These are phyloP conservation scores for Urophycis tenuis DNA, from an alignment of 2,797 vertebrate species.

Conservation along the genomic window DNA sequence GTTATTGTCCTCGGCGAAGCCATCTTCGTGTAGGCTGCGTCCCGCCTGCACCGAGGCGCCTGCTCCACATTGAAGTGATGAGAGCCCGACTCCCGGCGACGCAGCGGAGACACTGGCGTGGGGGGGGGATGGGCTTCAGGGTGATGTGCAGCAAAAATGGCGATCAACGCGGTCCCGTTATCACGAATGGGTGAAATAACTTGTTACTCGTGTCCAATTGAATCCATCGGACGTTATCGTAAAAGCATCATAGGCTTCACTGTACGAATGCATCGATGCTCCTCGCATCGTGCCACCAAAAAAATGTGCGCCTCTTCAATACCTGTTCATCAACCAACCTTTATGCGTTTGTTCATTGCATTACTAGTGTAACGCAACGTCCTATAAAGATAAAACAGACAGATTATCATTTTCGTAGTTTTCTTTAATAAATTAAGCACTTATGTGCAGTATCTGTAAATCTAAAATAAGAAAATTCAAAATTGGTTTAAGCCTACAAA, in stretches of 20 bases:
- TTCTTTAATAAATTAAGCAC: background rate
- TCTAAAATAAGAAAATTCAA: no score
- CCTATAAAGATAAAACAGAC: background rate
- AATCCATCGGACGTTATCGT: background rate
- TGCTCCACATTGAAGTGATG: constrained; percentile 34
- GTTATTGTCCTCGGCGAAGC: constrained; percentile 92
- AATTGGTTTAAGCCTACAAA: background rate
- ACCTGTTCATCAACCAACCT: background rate
- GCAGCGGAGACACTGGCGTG: background rate
- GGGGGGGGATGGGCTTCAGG: background rate
- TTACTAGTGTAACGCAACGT: background rate
- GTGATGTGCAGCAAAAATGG: constrained; percentile 51
- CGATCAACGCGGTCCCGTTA: constrained; percentile 21
- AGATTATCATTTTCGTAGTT: background rate
- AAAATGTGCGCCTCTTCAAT: background rate
- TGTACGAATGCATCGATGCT: background rate
- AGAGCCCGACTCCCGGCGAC: background rate
- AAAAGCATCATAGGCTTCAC: background rate
- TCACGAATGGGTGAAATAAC: background rate
- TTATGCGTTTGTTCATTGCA: background rate
- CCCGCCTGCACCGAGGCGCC: constrained; percentile 5
- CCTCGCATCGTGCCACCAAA: background rate
- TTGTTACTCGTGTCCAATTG: background rate
- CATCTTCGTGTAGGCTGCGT: constrained; percentile 63
- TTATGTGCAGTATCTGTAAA: background rate